Percentiles rank a stretch among this genome's conserved stretches.
Evolutionary conservation across 2,888 invertebrate species (phyloP).

Genomic region (Brenthis ino): DNA sequence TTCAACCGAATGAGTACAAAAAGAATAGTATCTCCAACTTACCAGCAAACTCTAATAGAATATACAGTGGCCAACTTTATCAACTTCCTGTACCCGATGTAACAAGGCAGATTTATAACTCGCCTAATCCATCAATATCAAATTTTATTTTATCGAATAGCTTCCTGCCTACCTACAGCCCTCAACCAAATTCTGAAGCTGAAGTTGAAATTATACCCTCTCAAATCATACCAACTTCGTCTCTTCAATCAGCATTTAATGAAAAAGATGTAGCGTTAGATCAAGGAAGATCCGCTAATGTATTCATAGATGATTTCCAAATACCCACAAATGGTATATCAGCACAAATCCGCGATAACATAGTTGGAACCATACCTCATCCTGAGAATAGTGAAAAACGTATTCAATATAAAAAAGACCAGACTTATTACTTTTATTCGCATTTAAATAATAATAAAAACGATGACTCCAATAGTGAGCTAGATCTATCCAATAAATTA

Average conservation of each 20-base stretch:
- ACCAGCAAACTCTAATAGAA: constrained; percentile 48
- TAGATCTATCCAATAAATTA: constrained; percentile 6
- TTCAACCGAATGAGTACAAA: not conserved
- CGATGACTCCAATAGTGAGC: not conserved
- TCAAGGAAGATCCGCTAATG: constrained; percentile 50
- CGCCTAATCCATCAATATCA: constrained; percentile 43
- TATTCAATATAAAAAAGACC: constrained; percentile 70
- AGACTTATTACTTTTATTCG: constrained; percentile 68
- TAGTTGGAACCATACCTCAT: constrained; percentile 69
- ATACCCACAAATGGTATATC: constrained; percentile 63
- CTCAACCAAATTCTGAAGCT: constrained; percentile 49
- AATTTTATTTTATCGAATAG: constrained; percentile 28
- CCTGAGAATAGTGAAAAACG: constrained; percentile 66
- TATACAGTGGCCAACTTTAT: constrained; percentile 75
- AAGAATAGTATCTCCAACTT: constrained; percentile 30
- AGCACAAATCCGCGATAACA: constrained; percentile 70
- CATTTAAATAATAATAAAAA: constrained; percentile 53
- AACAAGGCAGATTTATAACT: constrained; percentile 65
- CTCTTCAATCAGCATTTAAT: constrained; percentile 11
- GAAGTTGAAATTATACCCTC: constrained; percentile 64
- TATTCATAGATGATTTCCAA: constrained; percentile 51
- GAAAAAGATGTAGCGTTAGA: constrained; percentile 48
- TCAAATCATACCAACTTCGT: constrained; percentile 41
- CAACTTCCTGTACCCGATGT: constrained; percentile 73
- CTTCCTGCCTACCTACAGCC: constrained; percentile 1